Evolutionary conservation across 2,797 vertebrate genomes (phyloP), one percentile per base, ranked within the genome.

Genomic region (Okamejei kenojei): DNA sequence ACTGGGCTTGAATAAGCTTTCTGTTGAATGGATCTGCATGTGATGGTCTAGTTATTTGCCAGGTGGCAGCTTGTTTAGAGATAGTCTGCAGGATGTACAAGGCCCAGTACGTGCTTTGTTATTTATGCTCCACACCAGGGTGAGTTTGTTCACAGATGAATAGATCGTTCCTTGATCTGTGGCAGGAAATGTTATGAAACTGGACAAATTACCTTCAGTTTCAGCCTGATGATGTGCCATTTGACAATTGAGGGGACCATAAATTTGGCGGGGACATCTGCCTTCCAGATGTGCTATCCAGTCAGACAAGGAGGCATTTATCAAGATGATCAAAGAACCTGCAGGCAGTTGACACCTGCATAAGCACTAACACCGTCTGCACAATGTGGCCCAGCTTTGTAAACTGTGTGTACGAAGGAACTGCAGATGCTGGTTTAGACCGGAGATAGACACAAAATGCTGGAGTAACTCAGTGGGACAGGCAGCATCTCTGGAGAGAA

Each of bases 171-270:
- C 71, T 92, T 58, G 90, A 92, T 92, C 71, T 92, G 90, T 74
- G 65, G 90, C 71, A 92, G 90, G 90, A 73, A 92, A 54, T 45
- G 90, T 92, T 92, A 76, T 54, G 73, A 58, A 92, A 76, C 90
- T 92, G 19, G 74, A 92, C 90, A 92, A 92, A 92, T 92, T 92
- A 38, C 88, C 68, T 73, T 92, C 68, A 76, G 76, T 92, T 92
- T 26, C 90, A 92, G 90, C 38, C 90, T 92, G 90, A 74, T 74
- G 90, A 74, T 92, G 38, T 92, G 38, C 71, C 38, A 58, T 76
- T 92, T 76, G 90, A 92, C 26, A 13, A 76, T 76, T 76, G 68
- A 92, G 71, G 23, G 71, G 90, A 92, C 38, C 90, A 92, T 92
- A 92, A 92, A 76, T 92, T 92, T 92, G 68, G 71, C 58, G 8